Evolutionary conservation across 2,888 invertebrate genomes (phyloP), one percentile per base, ranked within the genome.

Genomic region (Folsomia manolachei): DNA sequence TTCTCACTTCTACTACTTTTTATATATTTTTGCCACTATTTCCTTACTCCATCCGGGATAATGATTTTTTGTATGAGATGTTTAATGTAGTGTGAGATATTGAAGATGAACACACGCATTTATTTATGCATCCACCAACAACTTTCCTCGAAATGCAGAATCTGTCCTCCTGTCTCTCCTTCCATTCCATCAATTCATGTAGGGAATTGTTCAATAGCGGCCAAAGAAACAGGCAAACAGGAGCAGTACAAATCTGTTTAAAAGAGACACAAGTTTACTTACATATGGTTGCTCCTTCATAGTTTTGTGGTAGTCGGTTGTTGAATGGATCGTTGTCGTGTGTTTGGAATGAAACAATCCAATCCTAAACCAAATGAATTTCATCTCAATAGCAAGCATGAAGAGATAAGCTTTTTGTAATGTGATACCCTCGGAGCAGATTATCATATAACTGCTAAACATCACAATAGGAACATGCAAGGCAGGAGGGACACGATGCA

Each of bases 41-140:
- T 19, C n/a, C n/a, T 19, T 56, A 7, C 56, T 18, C 39, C 39
- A 56, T 19, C 7, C 56, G 7, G 56, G 56, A 56, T 56, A 56
- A 56, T 56, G 56, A 56, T 56, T 56, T 56, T 56, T 56, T 56
- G 56, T 56, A 56, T 56, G 56, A 21, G 53, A 65, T 66, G 66
- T 68, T 74, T 76, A 76, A 76, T 76, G 76, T 76, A 70, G 70
- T 76, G 73, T 74, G 72, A 76, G 74, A 71, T 69, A 74, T 71
- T 62, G 65, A 71, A 65, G 69, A 63, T 39, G 39, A 56, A 56
- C 21, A 56, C 56, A 56, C 56, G 56, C 56, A n/a, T 56, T 7
- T n/a, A 56, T 56, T 14, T n/a, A 56, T 56, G 7, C 19, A 7
- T 39, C 7, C 39, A 39, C 7, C 39, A 39, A 4, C 39, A 39